Percentiles rank a stretch among this genome's conserved stretches.
Conservation (phyloP, 2,888 invertebrate species). For the Iselma pallidipennis region DNA sequence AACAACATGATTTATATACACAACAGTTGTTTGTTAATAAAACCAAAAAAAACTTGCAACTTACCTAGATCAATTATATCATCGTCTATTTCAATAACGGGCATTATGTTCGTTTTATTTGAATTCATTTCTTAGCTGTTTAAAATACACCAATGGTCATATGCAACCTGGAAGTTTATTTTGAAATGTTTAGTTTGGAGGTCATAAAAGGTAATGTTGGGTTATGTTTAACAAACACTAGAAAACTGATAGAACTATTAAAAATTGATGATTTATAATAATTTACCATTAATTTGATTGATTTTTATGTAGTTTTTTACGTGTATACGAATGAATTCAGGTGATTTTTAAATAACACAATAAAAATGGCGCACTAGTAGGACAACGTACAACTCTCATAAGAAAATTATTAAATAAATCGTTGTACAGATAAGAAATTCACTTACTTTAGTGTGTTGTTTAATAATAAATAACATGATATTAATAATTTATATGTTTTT, state of each 20-base stretch:
- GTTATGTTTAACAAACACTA: slow-evolving; percentile 16
- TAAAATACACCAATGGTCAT: slow-evolving; percentile 1
- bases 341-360: slow-evolving; percentile 25
- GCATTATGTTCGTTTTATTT: background rate
- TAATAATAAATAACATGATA: slow-evolving; percentile 12
- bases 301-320: too few species aligned
- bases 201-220: slow-evolving; percentile 22
- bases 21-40: background rate
- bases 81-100: slow-evolving; percentile 14
- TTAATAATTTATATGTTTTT: slow-evolving; percentile 8
- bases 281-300: too few species aligned
- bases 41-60: background rate
- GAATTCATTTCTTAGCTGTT: slow-evolving; percentile 11
- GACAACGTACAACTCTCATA: slow-evolving; percentile 1
- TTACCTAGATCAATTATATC: slow-evolving; percentile 20
- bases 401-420: background rate
- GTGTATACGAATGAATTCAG: background rate
- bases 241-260: background rate
- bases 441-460: slow-evolving; percentile 15
- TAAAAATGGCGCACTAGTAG: slow-evolving; percentile 28
- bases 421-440: background rate
- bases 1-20: background rate
- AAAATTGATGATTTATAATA: background rate
- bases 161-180: slow-evolving; percentile 4
- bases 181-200: slow-evolving; percentile 16